Base-by-base conservation (phyloP, 2,113 vertebrate species). In the Zosterops borbonicus region DNA sequence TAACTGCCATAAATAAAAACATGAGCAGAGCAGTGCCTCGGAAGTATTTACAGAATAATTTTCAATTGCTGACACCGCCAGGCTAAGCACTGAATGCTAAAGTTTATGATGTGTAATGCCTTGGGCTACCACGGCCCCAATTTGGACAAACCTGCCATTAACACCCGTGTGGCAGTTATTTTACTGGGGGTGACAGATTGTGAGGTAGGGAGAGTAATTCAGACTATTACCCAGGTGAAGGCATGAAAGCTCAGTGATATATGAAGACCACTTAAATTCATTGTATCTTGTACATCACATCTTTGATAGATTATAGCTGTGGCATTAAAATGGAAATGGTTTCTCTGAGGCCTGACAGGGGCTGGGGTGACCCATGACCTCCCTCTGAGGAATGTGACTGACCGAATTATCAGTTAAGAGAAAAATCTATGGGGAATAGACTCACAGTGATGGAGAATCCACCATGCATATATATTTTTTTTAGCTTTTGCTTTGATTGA, bases 311-410 rank as follows among this genome's bases (percentile, higher is more conserved):
- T 99, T 98, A 99, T 98, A 99, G 98, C 98, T 98, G 98, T 98
- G 98, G 98, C 99, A 99, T 99, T 99, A 99, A 99, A 99, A 99
- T 99, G 99, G 99, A 99, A 99, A 99, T 99, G 97, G 98, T 98
- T 99, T 98, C 97, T 97, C 98, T 97, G 98, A 98, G 98, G 97
- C 97, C 98, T 98, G 99, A 99, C 98, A 98, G 98, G 98, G 98
- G 97, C 97, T 96, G 90, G 97, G 97, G 92, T 94, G 97, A 99
- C 99, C 98, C 86, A 2, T 98, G 98, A 98, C 98, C 98, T 98
- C 98, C 98, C 97, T 97, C 97, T 96, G 98, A 98, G 98, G 98
- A 98, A 98, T 98, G 97, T 97, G 97, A 98, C 98, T 98, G 98
- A 98, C 98, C 98, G 94, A 98, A 98, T 98, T 98, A 98, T 98